Evolutionary conservation across 2,888 invertebrate genomes (phyloP).

Genomic region (Acronicta leporina): DNA sequence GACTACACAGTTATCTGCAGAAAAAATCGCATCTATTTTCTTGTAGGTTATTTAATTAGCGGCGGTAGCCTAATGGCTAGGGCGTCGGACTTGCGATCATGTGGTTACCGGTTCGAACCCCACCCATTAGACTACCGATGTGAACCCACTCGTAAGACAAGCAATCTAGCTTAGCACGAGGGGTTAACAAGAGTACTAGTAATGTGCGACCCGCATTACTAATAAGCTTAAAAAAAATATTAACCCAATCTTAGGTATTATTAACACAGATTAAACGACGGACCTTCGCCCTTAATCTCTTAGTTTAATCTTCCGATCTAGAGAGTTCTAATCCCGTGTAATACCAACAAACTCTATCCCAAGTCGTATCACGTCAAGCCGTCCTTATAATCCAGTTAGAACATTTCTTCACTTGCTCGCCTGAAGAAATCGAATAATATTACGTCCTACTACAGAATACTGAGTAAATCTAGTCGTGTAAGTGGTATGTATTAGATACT

Average conservation of each 20-base stretch:
- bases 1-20: too few relatives aligned
- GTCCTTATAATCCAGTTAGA: conserved; percentile 36
- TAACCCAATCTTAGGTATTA: not conserved
- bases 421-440: conserved; percentile 35
- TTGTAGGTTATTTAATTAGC: too few relatives aligned
- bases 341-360: not conserved
- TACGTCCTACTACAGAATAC: conserved; percentile 27
- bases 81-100: too few relatives aligned
- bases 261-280: not conserved
- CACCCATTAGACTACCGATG: too few relatives aligned
- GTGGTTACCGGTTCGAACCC: too few relatives aligned
- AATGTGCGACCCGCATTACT: too few relatives aligned
- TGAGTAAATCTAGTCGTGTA: conserved; percentile 24
- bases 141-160: too few relatives aligned
- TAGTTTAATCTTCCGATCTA: conserved; percentile 1
- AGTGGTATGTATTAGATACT: conserved; percentile 24
- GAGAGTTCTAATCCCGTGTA: not conserved
- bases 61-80: too few relatives aligned
- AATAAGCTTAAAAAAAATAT: too few relatives aligned
- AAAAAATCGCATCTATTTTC: too few relatives aligned
- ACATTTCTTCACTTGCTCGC: conserved; percentile 14
- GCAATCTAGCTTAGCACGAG: too few relatives aligned
- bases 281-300: not conserved
- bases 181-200: too few relatives aligned
- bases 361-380: conserved; percentile 26